Percentiles rank a stretch among this genome's conserved stretches.
phyloP scores from a whole-genome alignment of 2,113 vertebrate species.

The Amblyopsis rosae region DNA sequence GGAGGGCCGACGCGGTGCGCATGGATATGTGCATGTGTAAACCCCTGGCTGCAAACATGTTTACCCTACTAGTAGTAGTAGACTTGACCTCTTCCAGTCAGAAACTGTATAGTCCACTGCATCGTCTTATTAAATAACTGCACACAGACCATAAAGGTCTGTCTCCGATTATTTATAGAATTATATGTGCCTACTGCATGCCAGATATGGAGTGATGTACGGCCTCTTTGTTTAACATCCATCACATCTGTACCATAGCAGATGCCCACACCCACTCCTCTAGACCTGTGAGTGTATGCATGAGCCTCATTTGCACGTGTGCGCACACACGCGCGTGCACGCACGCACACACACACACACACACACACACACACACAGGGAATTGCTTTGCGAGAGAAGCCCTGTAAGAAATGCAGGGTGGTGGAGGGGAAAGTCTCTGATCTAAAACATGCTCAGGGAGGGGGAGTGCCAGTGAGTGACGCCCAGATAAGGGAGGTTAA shows the following conservation, averaged over 20 bases:
- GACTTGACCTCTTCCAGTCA: too few relatives aligned
- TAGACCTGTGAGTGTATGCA: conserved; percentile 24
- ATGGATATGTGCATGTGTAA: too few relatives aligned
- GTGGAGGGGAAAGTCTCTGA: conserved; percentile 44
- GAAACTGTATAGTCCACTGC: too few relatives aligned
- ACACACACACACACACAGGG: too few relatives aligned
- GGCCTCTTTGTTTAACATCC: conserved; percentile 66
- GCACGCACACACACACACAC: too few relatives aligned
- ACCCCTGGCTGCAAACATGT: too few relatives aligned
- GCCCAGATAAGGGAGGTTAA: conserved; percentile 76
- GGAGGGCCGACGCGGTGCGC: too few relatives aligned
- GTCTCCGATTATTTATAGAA: not conserved
- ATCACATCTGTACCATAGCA: conserved; percentile 11
- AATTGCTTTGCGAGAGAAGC: too few relatives aligned
- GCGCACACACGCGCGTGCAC: too few relatives aligned
- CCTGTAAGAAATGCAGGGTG: conserved; percentile 10
- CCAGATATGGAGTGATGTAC: conserved; percentile 76
- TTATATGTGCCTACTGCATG: not conserved
- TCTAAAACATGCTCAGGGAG: conserved; percentile 58
- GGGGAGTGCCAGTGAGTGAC: conserved; percentile 66
- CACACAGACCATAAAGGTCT: too few relatives aligned
- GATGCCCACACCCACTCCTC: conserved; percentile 11
- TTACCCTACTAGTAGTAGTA: too few relatives aligned
- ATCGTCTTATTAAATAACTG: too few relatives aligned
- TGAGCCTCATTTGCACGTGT: not conserved